Base-by-base conservation (phyloP, 2,888 invertebrate species). In the Deilephila elpenor region DNA sequence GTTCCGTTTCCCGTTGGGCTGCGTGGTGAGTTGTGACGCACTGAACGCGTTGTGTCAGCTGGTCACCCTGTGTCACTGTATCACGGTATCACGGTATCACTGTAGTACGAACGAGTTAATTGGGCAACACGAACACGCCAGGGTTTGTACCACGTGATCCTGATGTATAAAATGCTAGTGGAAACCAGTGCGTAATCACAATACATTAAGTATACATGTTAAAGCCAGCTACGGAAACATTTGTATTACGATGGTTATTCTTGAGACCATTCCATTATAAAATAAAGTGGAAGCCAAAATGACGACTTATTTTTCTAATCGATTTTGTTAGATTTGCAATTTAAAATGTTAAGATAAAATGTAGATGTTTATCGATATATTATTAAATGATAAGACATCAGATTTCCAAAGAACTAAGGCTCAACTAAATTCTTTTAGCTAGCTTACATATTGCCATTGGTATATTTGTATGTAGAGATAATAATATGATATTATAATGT, bases 261-360 rank as follows among this genome's bases (percentile, higher is more conserved):
- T 90, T 90, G 89, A 92, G 89, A 93, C 94, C 93, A 94, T 94
- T 94, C 94, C 94, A 94, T 91, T 92, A 86, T 89, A 91, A 84
- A 85, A 84, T 92, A 91, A 90, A 89, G 90, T 91, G 89, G 91
- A 93, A 91, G 94, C 93, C 94, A 94, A 94, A 93, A 92, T 91
- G 89, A 92, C 89, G 91, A 93, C 91, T 94, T 94, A 94, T 94
- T 94, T 94, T 94, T 94, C 92, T 94, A 94, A 92, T 90, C 86
- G 79, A 86, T 93, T 93, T 94, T 94, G 93, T 94, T 94, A 93
- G 89, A 92, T 90, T 91, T 90, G 92, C 93, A 90, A 91, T 88
- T 90, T 85, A 90, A 87, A 86, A 82, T 85, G 83, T 86, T 91
- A 89, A 89, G 86, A 86, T 92, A 89, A 91, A 88, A 84, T 84